Conservation (phyloP, 2,113 vertebrate genomes). For the Vulpes vulpes region DNA sequence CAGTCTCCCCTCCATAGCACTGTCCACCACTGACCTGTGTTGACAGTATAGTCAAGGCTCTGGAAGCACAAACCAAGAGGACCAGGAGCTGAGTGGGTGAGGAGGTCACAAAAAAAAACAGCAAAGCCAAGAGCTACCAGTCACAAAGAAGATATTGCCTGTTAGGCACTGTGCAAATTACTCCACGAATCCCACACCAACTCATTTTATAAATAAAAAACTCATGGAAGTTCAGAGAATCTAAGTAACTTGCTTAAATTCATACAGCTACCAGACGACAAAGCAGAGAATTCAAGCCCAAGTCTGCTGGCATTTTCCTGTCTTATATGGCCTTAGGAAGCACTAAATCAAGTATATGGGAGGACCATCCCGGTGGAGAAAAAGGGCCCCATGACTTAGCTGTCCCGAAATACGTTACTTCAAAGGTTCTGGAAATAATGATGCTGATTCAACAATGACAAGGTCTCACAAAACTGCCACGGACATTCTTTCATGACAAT, state of each 20-base stretch:
- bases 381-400: background rate
- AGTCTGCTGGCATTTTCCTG: background rate
- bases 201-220: background rate
- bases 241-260: conserved; percentile 5
- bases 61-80: background rate
- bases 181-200: background rate
- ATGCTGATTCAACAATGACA: background rate
- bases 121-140: background rate
- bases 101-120: background rate
- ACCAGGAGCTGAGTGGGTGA: background rate
- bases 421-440: conserved; percentile 17
- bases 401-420: background rate
- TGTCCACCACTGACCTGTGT: background rate
- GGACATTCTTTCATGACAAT: background rate
- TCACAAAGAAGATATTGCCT: background rate
- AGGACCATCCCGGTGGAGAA: background rate
- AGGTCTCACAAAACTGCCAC: conserved; percentile 3
- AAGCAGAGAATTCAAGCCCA: background rate
- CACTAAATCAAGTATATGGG: background rate
- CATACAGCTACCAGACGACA: background rate
- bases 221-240: background rate
- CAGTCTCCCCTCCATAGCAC: background rate
- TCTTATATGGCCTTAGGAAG: background rate
- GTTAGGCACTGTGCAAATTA: background rate
- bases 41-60: background rate